Evolutionary conservation across 2,888 invertebrate genomes (phyloP).

Genomic region (Diogma glabrata): DNA sequence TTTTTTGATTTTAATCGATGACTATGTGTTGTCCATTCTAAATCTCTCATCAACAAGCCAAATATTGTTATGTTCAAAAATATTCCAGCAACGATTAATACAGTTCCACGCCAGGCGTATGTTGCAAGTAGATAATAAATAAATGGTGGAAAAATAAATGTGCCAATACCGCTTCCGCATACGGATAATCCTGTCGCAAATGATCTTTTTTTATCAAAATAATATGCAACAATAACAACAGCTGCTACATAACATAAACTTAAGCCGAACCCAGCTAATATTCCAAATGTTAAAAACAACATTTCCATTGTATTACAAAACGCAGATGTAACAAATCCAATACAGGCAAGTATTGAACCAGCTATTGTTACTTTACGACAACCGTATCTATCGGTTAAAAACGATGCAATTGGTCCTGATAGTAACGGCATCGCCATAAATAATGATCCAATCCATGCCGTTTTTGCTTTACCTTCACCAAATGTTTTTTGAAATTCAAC

Average conservation of each 20-base stretch:
- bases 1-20: constrained; percentile 49
- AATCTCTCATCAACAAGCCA: constrained; percentile 64
- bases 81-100: constrained; percentile 66
- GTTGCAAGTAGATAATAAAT: constrained; percentile 60
- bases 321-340: constrained; percentile 67
- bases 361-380: constrained; percentile 68
- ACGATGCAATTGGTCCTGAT: constrained; percentile 75
- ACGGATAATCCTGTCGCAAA: constrained; percentile 79
- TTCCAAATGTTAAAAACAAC: constrained; percentile 70
- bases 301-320: constrained; percentile 64
- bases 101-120: constrained; percentile 76
- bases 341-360: constrained; percentile 61
- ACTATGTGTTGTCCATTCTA: constrained; percentile 44
- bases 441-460: constrained; percentile 81
- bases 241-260: constrained; percentile 83
- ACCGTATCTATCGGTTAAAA: constrained; percentile 71
- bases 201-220: constrained; percentile 73
- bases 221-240: constrained; percentile 81
- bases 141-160: constrained; percentile 74
- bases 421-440: constrained; percentile 86
- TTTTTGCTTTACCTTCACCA: constrained; percentile 71
- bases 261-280: constrained; percentile 73
- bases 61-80: constrained; percentile 74
- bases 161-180: constrained; percentile 80
- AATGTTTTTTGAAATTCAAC: constrained; percentile 78